A percentile compares a stretch with the other conserved stretches of the same genome.
phyloP scores from a whole-genome alignment of 2,888 invertebrate species.

The Eutolmus rufibarbis region DNA sequence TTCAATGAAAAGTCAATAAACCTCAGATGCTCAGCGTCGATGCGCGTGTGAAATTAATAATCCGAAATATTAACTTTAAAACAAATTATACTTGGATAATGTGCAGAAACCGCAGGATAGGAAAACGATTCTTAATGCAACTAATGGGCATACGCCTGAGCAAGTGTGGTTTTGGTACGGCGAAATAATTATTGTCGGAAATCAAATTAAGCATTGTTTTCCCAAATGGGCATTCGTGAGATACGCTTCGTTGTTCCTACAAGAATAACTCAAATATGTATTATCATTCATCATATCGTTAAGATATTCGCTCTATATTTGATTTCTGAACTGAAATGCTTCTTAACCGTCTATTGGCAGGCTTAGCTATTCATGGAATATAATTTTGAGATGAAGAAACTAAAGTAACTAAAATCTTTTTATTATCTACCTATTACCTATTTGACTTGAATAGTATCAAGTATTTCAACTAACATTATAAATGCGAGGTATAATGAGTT shows the following conservation, averaged over 20 bases:
- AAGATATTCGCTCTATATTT: not conserved
- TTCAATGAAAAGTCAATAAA: not conserved
- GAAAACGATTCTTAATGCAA: not conserved
- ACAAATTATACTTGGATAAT: not conserved
- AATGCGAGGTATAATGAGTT: too few relatives aligned
- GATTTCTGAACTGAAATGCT: not conserved
- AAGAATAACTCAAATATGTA: not conserved
- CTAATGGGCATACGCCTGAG: not conserved
- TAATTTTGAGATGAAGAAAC: too few relatives aligned
- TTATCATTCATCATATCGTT: not conserved
- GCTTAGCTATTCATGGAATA: too few relatives aligned
- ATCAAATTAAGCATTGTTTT: not conserved
- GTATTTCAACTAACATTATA: too few relatives aligned
- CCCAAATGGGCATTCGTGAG: not conserved
- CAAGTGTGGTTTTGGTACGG: not conserved
- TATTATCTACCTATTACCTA: too few relatives aligned
- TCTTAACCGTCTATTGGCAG: not conserved
- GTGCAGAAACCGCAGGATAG: not conserved
- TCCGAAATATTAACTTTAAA: not conserved
- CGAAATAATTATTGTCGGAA: not conserved
- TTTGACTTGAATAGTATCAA: too few relatives aligned
- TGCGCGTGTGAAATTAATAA: not conserved
- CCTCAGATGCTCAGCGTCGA: not conserved
- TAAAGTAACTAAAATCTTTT: too few relatives aligned
- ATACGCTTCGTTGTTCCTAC: not conserved